These are phyloP conservation scores for Ophion ventricosus DNA, from an alignment of 2,888 invertebrate species.

Conservation along the genomic window DNA sequence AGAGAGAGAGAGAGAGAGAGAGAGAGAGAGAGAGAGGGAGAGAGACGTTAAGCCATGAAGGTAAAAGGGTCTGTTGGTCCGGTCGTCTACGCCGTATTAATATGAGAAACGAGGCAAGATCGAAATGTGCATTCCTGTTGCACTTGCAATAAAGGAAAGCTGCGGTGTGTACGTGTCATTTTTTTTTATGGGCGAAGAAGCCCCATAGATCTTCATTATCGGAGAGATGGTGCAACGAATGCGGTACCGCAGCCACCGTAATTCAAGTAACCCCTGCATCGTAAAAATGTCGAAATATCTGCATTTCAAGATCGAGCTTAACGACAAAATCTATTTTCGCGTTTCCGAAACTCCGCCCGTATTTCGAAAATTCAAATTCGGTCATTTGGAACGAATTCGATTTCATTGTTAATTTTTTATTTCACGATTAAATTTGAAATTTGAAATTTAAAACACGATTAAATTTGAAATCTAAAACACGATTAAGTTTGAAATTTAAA, in stretches of 20 bases:
- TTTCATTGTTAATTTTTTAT: not conserved
- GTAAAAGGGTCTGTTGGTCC: conserved; percentile 28
- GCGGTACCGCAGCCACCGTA: too few species aligned
- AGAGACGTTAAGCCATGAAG: conserved; percentile 49
- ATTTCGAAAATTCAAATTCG: too few species aligned
- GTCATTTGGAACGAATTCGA: not conserved
- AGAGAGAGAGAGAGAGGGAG: not conserved
- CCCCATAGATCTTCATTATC: conserved; percentile 20
- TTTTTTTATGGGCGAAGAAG: conserved; percentile 24
- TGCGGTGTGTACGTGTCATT: conserved; percentile 4
- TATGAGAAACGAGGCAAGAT: conserved; percentile 27
- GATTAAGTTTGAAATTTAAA: too few species aligned
- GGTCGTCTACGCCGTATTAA: conserved; percentile 23
- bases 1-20: conserved; percentile 11
- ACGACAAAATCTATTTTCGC: not conserved
- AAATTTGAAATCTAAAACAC: too few species aligned
- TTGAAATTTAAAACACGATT: too few species aligned
- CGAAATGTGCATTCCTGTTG: conserved; percentile 33
- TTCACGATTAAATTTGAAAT: not conserved
- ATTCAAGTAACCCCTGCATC: not conserved
- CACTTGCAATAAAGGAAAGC: conserved; percentile 26
- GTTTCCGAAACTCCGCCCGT: not conserved
- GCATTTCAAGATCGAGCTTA: not conserved
- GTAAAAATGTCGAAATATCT: not conserved
- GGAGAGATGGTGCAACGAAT: not conserved